A percentile compares a stretch with the other conserved stretches of the same genome.
Evolutionary conservation across 2,113 vertebrate species (phyloP).

Genomic region (Larimichthys polyactis): DNA sequence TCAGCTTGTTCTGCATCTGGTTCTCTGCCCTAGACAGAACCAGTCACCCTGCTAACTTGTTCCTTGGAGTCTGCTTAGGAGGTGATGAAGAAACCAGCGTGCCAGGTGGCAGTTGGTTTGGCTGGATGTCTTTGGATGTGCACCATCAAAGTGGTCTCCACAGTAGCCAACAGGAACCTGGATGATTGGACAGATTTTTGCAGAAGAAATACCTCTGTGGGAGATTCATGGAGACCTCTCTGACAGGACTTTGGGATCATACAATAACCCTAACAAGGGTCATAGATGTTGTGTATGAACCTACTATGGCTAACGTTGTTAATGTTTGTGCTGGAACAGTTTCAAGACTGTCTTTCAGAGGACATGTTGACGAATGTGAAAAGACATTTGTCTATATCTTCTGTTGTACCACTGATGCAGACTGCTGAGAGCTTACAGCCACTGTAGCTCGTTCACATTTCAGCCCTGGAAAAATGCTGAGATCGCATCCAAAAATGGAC

Average conservation of each 20-base stretch:
- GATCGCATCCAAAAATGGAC: background rate
- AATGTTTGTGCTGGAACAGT: no score
- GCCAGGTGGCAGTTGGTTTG: background rate
- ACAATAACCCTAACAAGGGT: background rate
- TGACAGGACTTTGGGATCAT: background rate
- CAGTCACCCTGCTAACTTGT: conserved; percentile 7
- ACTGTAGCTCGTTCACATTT: background rate
- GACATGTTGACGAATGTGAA: background rate
- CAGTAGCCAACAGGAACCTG: background rate
- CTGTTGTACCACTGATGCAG: background rate
- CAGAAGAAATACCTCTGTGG: background rate
- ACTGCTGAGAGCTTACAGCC: background rate
- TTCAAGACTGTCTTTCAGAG: no score
- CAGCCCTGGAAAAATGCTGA: background rate
- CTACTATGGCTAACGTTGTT: background rate
- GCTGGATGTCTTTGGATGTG: background rate
- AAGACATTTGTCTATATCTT: background rate
- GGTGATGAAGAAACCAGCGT: conserved; percentile 3
- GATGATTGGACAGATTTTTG: background rate
- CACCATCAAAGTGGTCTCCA: background rate
- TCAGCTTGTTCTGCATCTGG: conserved; percentile 32
- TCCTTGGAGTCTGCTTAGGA: conserved; percentile 16
- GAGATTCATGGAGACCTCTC: background rate
- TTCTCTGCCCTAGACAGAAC: conserved; percentile 6
- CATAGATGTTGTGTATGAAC: background rate